Conservation (phyloP, 1,140 invertebrate species). For the Lethrus apterus region DNA sequence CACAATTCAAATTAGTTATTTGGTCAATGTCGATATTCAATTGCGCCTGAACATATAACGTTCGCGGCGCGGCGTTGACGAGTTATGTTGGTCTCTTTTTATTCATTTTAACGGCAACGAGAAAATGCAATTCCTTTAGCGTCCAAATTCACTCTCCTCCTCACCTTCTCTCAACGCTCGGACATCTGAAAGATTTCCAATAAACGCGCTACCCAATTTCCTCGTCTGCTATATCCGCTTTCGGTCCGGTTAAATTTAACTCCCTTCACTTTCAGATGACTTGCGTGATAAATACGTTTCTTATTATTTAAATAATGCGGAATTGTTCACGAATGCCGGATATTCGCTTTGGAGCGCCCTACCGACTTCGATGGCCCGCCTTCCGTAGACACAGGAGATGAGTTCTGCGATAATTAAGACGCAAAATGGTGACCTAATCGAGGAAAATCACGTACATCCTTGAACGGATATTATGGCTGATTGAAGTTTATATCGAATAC, state of each 20-base stretch:
- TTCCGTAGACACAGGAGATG: no score
- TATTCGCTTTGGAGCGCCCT: slow-evolving; percentile 13
- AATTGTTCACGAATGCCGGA: slow-evolving; percentile 10
- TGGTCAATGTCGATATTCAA: no score
- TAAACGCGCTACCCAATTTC: slow-evolving; percentile 41
- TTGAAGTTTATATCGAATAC: no score
- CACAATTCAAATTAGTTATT: no score
- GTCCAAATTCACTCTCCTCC: slow-evolving; percentile 19
- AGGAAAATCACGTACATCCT: no score
- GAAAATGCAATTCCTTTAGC: slow-evolving; percentile 28
- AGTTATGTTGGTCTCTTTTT: slow-evolving; percentile 22
- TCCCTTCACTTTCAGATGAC: slow-evolving; percentile 34
- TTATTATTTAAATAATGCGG: slow-evolving; percentile 21
- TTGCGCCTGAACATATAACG: no score
- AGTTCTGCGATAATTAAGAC: no score
- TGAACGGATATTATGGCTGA: no score
- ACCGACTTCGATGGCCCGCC: no score
- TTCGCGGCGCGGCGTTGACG: no score
- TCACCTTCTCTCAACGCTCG: slow-evolving; percentile 28
- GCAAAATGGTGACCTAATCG: no score
- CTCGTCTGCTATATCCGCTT: slow-evolving; percentile 34
- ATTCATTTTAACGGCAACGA: slow-evolving; percentile 21
- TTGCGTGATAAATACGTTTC: slow-evolving; percentile 33
- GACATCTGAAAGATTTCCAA: slow-evolving; percentile 43
- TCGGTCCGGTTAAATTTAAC: slow-evolving; percentile 26